Conservation (phyloP, 2,888 invertebrate genomes). For the Dysmachus trigonus region DNA sequence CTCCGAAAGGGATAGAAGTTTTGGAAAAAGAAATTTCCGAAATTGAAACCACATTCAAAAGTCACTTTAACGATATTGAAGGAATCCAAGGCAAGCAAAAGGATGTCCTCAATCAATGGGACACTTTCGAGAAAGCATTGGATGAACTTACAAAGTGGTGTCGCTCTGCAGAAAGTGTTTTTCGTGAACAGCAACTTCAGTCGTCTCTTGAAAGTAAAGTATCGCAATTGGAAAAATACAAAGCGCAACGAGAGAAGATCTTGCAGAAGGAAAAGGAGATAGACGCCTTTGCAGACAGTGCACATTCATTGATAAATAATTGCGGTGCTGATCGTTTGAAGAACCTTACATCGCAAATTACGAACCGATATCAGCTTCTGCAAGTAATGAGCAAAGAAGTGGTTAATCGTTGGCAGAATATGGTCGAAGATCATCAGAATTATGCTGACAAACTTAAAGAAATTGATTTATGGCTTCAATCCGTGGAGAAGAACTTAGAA, state of each 20-base stretch:
- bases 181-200: constrained; percentile 86
- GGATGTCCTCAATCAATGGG: constrained; percentile 82
- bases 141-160: constrained; percentile 88
- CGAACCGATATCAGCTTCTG: constrained; percentile 83
- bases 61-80: constrained; percentile 74
- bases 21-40: constrained; percentile 78
- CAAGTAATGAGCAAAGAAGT: constrained; percentile 86
- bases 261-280: constrained; percentile 83
- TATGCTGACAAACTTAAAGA: constrained; percentile 80
- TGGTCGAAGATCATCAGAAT: constrained; percentile 83
- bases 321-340: constrained; percentile 88
- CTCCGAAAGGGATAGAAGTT: constrained; percentile 78
- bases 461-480: constrained; percentile 79
- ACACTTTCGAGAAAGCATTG: constrained; percentile 83
- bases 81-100: constrained; percentile 78
- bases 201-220: constrained; percentile 84
- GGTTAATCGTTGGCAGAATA: constrained; percentile 82
- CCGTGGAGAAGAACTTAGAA: constrained; percentile 76
- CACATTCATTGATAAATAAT: constrained; percentile 84
- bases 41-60: constrained; percentile 73
- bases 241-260: constrained; percentile 79
- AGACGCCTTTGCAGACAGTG: constrained; percentile 87
- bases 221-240: constrained; percentile 75
- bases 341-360: constrained; percentile 88
- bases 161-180: constrained; percentile 81